Base-by-base conservation (phyloP, 2,113 vertebrate genomes). In the Pterophyllum scalare region DNA sequence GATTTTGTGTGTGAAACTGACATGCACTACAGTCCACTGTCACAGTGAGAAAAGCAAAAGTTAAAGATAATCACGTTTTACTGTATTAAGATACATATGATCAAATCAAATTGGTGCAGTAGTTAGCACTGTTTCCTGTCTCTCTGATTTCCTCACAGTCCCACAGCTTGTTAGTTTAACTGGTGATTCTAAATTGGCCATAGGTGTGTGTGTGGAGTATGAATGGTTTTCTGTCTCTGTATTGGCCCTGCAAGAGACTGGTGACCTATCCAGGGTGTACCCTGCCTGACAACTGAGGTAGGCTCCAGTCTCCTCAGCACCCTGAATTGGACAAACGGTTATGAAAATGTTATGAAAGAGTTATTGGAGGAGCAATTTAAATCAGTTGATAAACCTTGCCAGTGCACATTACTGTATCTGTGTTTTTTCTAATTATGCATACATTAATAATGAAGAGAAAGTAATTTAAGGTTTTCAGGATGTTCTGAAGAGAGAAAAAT, bases 401-500 rank as follows among this genome's bases (percentile, higher is more conserved):
- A 28, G 12, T 5, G 31, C 35, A 59, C 9, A 65, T 3, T 5
- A 13, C 13, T 24, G 19, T 43, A 72, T 26, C 3, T 2, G 9
- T 52, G 38, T 72, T 79, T 75, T 24, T 59, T 7, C 1, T 26
- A 84, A 87, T 87, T 56, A 77, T n/a, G 7, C 70, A 75, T 84
- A 13, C 28, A 61, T 77, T 19, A 80, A 78, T 79, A 80, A 72
- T 0, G 17, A 72, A 31, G 79, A 79, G 33, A 22, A 28, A 79
- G 88, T 91, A 82, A 88, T 88, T 89, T 35, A 89, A 76, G 26
- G 33, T 33, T 77, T 57, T 86, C 61, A 87, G 49, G 80, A 61
- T 72, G 43, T 67, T 20, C 65, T 49, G 8, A 59, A 43, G 24
- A 22, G 31, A 75, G 82, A 80, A 49, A 82, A 60, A 83, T 26